These are phyloP conservation scores for Parapristionchus giblindavisi DNA, from an alignment of 2,888 invertebrate species.

Conservation along the genomic window DNA sequence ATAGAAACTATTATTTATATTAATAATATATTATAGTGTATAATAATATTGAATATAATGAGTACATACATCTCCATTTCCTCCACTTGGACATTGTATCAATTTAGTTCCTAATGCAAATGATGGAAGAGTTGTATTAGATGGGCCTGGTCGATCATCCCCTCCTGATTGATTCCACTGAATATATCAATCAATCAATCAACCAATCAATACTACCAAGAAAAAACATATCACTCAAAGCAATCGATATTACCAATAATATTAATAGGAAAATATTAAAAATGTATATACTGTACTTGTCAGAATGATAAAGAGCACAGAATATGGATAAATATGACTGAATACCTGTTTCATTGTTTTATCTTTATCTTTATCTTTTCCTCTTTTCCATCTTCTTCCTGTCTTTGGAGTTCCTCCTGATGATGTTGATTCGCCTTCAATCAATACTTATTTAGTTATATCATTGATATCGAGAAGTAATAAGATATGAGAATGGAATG, in stretches of 20 bases:
- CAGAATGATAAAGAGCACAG: too few species aligned
- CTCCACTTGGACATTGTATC: slow-evolving; percentile 41
- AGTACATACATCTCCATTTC: slow-evolving; percentile 46
- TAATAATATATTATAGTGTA: background rate
- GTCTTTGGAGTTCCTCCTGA: slow-evolving; percentile 33
- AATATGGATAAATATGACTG: too few species aligned
- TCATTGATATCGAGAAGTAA: too few species aligned
- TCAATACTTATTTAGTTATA: too few species aligned
- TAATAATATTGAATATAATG: background rate
- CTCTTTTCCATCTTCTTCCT: slow-evolving; percentile 20
- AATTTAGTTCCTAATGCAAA: slow-evolving; percentile 37
- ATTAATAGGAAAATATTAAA: too few species aligned
- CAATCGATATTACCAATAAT: background rate
- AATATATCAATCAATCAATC: too few species aligned
- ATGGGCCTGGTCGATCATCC: slow-evolving; percentile 22
- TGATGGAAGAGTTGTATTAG: background rate
- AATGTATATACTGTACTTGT: too few species aligned
- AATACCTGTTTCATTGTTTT: too few species aligned
- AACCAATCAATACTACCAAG: too few species aligned
- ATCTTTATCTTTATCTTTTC: background rate
- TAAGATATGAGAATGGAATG: too few species aligned
- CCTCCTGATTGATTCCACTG: background rate
- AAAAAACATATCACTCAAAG: background rate
- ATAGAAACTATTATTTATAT: background rate
- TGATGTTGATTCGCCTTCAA: slow-evolving; percentile 1